A percentile compares a stretch with the other conserved stretches of the same genome.
These are phyloP conservation scores for Acronicta aceris DNA, from an alignment of 2,888 invertebrate species.

Conservation along the genomic window DNA sequence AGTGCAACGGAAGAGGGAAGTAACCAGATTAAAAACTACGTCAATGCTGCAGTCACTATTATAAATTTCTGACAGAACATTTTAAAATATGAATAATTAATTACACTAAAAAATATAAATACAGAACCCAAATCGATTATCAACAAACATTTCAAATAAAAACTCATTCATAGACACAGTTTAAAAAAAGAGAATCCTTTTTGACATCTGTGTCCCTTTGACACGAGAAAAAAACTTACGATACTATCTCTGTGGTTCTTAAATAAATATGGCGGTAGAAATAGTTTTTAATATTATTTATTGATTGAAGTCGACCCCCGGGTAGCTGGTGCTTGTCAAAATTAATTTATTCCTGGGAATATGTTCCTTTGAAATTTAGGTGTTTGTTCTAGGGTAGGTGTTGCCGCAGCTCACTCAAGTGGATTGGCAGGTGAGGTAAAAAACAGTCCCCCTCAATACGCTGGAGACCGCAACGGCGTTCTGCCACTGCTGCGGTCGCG, in stretches of 20 bases:
- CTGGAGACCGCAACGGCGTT: too few relatives aligned
- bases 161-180: conserved; percentile 47
- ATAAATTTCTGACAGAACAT: too few relatives aligned
- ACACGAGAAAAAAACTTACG: conserved; percentile 64
- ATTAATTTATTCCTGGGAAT: conserved; percentile 45
- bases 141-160: conserved; percentile 20
- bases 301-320: conserved; percentile 46
- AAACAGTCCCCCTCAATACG: too few relatives aligned
- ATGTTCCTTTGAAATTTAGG: neutral
- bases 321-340: conserved; percentile 31
- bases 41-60: too few relatives aligned
- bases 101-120: neutral
- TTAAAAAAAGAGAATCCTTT: conserved; percentile 30
- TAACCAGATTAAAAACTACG: too few relatives aligned
- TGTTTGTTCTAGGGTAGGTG: too few relatives aligned
- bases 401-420: too few relatives aligned
- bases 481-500: too few relatives aligned
- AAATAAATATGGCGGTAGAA: conserved; percentile 66
- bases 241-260: conserved; percentile 68
- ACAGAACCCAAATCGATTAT: conserved; percentile 43
- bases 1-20: too few relatives aligned
- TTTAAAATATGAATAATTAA: too few relatives aligned
- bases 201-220: conserved; percentile 66
- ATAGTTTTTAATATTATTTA: conserved; percentile 54
- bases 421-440: too few relatives aligned